These are phyloP conservation scores for Graptemys geographica DNA, from an alignment of 2,797 vertebrate species.

Conservation along the genomic window DNA sequence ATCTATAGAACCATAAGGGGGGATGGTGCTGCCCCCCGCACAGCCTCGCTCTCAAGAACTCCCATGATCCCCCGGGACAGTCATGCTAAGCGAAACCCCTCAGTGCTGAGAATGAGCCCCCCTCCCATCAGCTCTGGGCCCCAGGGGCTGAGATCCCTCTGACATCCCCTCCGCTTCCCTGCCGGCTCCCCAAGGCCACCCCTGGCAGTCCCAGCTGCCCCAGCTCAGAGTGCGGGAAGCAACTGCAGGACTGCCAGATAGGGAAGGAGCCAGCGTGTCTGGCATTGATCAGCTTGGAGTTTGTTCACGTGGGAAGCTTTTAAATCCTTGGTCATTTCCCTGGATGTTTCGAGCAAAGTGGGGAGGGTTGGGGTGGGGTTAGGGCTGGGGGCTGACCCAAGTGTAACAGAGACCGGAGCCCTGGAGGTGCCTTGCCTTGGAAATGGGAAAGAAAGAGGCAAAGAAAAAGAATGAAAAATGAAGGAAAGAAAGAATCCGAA, in stretches of 20 bases:
- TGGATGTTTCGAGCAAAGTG: background rate
- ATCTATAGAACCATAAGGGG: too few species aligned
- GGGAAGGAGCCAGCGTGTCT: conserved; percentile 37
- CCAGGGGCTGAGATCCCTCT: too few species aligned
- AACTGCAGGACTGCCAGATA: conserved; percentile 10
- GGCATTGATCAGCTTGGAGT: conserved; percentile 31
- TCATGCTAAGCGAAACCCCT: too few species aligned
- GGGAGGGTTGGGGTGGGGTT: background rate
- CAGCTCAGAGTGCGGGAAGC: conserved; percentile 25
- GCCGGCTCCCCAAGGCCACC: too few species aligned
- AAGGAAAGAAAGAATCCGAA: background rate
- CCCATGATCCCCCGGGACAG: too few species aligned
- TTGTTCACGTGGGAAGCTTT: conserved; percentile 18
- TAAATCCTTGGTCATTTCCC: background rate
- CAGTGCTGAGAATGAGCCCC: background rate
- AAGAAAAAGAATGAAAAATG: too few species aligned
- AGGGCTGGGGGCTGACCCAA: background rate
- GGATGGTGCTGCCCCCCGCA: too few species aligned
- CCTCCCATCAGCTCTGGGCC: background rate
- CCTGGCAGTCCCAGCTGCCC: background rate
- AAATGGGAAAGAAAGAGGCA: background rate
- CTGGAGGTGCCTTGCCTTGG: background rate
- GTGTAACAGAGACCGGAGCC: background rate
- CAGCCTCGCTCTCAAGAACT: too few species aligned
- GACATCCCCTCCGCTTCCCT: too few species aligned